phyloP scores from a whole-genome alignment of 2,888 invertebrate species.

The Liodrosophila aerea region DNA sequence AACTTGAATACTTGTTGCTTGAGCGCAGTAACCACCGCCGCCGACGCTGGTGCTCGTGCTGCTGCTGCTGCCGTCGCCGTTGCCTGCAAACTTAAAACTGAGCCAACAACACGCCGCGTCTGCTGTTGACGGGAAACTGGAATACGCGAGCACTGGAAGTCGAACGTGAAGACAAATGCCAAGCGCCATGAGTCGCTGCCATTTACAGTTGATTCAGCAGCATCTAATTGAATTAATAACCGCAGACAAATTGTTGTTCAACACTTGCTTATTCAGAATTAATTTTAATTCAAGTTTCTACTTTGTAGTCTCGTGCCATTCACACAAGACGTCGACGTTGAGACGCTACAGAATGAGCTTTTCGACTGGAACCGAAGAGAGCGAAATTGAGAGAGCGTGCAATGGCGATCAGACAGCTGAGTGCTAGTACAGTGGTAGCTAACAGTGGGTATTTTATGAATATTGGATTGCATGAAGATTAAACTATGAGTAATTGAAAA shows the following conservation, averaged over 20 bases:
- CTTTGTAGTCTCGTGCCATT: slow-evolving; percentile 16
- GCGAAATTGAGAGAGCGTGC: slow-evolving; percentile 2
- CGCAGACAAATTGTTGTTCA: too few relatives aligned
- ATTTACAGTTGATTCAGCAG: too few relatives aligned
- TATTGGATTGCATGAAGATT: too few relatives aligned
- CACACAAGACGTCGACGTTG: slow-evolving; percentile 9
- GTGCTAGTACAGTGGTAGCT: slow-evolving; percentile 25
- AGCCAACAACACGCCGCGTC: slow-evolving; percentile 14
- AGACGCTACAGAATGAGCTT: slow-evolving; percentile 16
- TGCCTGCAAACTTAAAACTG: slow-evolving; percentile 51
- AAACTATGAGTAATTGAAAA: too few relatives aligned
- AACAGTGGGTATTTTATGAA: too few relatives aligned
- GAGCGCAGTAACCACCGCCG: slow-evolving; percentile 45
- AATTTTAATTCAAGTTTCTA: slow-evolving; percentile 40
- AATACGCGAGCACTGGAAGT: slow-evolving; percentile 29
- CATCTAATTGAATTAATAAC: not conserved
- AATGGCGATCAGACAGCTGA: slow-evolving; percentile 49
- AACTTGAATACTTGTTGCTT: slow-evolving; percentile 48
- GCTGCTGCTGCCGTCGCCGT: slow-evolving; percentile 28
- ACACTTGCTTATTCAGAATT: too few relatives aligned
- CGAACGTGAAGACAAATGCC: slow-evolving; percentile 4
- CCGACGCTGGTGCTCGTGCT: slow-evolving; percentile 30
- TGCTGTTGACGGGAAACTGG: not conserved
- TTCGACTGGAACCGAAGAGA: slow-evolving; percentile 27
- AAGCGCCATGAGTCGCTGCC: too few relatives aligned